These are phyloP conservation scores for Xenops minutus DNA, from an alignment of 2,797 vertebrate genomes.

Conservation along the genomic window DNA sequence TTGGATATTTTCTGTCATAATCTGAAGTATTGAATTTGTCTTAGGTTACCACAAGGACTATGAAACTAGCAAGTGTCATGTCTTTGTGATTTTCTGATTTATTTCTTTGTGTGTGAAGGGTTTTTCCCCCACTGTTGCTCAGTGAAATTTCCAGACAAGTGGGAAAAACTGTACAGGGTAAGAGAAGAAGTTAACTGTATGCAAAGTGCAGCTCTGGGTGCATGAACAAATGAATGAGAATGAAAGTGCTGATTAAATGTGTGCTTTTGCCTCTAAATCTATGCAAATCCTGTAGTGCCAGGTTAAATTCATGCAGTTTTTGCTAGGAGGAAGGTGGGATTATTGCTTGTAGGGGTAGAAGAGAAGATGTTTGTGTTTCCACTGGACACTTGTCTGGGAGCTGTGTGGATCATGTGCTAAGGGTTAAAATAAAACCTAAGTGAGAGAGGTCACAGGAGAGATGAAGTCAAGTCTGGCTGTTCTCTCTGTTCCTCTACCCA, in stretches of 20 bases:
- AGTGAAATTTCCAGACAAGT: background rate
- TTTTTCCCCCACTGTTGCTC: background rate
- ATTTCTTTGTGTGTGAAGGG: background rate
- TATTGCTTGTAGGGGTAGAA: background rate
- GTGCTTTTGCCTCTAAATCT: background rate
- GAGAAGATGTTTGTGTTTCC: background rate
- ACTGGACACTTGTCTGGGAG: background rate
- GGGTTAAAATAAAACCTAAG: background rate
- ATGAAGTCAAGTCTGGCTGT: background rate
- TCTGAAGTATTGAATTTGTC: background rate
- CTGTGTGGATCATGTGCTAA: fast-evolving
- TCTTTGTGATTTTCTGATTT: background rate
- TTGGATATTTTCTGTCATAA: background rate
- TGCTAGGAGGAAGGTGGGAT: background rate
- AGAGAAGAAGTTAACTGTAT: background rate
- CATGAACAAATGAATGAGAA: background rate
- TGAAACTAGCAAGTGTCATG: background rate
- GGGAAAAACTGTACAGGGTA: background rate
- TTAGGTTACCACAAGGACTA: fast-evolving
- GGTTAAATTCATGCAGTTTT: background rate
- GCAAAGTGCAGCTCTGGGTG: background rate
- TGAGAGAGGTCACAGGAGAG: background rate
- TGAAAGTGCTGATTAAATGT: background rate
- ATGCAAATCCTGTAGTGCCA: background rate
- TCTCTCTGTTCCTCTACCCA: background rate